phyloP scores from a whole-genome alignment of 2,113 vertebrate species.

The Macrotus californicus region DNA sequence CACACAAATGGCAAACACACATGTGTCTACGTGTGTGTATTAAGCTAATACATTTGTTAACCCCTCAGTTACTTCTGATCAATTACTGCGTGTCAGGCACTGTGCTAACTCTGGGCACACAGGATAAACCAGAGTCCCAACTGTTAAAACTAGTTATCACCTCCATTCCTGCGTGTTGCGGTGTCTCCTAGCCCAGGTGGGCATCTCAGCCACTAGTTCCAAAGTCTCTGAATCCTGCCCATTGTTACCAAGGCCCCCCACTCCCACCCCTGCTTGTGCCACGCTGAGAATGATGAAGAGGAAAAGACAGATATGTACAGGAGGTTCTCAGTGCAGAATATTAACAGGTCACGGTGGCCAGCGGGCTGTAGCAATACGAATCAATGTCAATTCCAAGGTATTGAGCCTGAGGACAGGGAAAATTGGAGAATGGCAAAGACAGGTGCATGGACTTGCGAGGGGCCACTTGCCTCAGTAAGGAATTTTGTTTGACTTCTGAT shows the following conservation, averaged over 20 bases:
- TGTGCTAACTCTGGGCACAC: background rate
- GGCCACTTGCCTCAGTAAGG: background rate
- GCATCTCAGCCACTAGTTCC: background rate
- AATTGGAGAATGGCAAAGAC: background rate
- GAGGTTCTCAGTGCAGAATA: background rate
- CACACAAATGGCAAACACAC: rapidly evolving
- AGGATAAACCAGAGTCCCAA: background rate
- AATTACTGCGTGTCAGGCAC: background rate
- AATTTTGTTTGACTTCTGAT: background rate
- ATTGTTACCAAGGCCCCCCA: background rate
- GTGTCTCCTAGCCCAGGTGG: background rate
- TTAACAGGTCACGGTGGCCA: background rate
- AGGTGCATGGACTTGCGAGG: background rate
- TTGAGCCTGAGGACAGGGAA: background rate
- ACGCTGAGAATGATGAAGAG: background rate
- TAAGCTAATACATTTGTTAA: background rate
- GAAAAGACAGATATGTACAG: background rate
- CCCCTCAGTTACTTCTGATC: background rate
- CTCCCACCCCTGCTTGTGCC: background rate
- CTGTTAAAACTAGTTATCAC: background rate
- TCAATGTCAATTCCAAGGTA: background rate
- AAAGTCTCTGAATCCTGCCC: background rate
- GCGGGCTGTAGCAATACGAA: background rate
- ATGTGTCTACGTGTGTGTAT: background rate
- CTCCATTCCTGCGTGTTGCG: background rate